Evolutionary conservation across 1,140 invertebrate genomes (phyloP).

Genomic region (Orius laevigatus): DNA sequence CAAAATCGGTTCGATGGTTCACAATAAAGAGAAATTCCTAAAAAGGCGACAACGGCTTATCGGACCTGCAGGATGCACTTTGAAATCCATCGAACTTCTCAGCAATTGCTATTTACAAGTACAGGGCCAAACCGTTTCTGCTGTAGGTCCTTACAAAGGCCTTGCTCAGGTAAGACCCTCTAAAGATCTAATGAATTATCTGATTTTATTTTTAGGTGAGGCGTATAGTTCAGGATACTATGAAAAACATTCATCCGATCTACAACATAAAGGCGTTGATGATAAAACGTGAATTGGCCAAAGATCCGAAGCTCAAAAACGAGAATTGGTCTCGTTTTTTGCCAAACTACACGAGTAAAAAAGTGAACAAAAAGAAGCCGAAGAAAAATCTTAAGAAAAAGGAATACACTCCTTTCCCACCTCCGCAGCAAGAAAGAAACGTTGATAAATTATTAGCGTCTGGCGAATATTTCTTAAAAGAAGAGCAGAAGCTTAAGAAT

Average conservation of each 20-base stretch:
- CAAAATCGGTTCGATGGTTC: constrained; percentile 81
- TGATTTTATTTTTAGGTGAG: constrained; percentile 39
- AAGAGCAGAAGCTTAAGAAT: constrained; percentile 58
- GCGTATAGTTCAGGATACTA: constrained; percentile 87
- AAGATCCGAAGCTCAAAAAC: constrained; percentile 78
- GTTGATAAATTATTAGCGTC: constrained; percentile 85
- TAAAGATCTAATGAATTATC: not conserved
- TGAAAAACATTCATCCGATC: constrained; percentile 99
- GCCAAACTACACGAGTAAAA: constrained; percentile 73
- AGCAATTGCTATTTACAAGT: constrained; percentile 95
- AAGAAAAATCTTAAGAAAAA: constrained; percentile 79
- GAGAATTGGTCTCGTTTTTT: constrained; percentile 96
- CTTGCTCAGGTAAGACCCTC: constrained; percentile 53
- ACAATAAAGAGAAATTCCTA: constrained; percentile 90
- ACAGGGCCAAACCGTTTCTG: constrained; percentile 95
- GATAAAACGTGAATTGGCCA: constrained; percentile 91
- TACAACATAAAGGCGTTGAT: constrained; percentile 97
- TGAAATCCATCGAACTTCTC: constrained; percentile 95
- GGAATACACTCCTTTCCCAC: constrained; percentile 95
- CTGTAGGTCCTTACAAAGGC: constrained; percentile 88
- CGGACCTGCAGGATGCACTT: constrained; percentile 89
- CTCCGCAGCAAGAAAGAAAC: constrained; percentile 79
- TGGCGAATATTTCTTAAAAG: constrained; percentile 92
- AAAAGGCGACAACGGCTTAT: constrained; percentile 89
- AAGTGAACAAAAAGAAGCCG: constrained; percentile 63